phyloP scores from a whole-genome alignment of 2,797 vertebrate genomes.

The Notolepis coatsorum region DNA sequence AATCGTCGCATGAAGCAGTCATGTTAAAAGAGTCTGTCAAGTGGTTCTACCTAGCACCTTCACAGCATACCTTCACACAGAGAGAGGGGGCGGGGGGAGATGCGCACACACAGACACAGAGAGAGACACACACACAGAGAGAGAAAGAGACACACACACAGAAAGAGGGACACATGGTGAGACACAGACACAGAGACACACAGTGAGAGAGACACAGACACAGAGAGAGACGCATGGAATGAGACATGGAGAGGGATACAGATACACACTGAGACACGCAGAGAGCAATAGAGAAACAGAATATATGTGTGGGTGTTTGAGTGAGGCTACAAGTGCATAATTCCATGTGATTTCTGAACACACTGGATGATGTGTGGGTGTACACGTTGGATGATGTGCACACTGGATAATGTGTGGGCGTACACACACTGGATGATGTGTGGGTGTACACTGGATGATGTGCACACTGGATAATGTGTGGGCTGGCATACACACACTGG shows the following conservation, averaged over 20 bases:
- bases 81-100: too few species aligned
- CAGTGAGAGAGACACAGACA: conserved; percentile 11
- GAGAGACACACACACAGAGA: too few species aligned
- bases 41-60: conserved; percentile 27
- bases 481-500: conserved; percentile 35
- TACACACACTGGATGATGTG: conserved; percentile 42
- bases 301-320: conserved; percentile 45
- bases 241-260: too few species aligned
- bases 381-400: too few species aligned
- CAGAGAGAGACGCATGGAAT: too few species aligned
- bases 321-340: conserved; percentile 46
- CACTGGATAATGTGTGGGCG: conserved; percentile 56
- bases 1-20: conserved; percentile 35
- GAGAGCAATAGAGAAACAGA: conserved; percentile 23
- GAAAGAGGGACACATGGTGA: too few species aligned
- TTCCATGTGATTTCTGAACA: conserved; percentile 57
- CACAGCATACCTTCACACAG: conserved; percentile 35
- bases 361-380: conserved; percentile 56
- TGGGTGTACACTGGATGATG: conserved; percentile 58
- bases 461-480: conserved; percentile 53
- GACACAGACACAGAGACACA: too few species aligned
- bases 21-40: conserved; percentile 42
- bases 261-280: too few species aligned
- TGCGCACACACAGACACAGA: not conserved
- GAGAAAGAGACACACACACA: too few species aligned